Percentiles rank a stretch among this genome's conserved stretches.
Evolutionary conservation across 2,888 invertebrate species (phyloP).

Genomic region (Drosophila flavopinicola): DNA sequence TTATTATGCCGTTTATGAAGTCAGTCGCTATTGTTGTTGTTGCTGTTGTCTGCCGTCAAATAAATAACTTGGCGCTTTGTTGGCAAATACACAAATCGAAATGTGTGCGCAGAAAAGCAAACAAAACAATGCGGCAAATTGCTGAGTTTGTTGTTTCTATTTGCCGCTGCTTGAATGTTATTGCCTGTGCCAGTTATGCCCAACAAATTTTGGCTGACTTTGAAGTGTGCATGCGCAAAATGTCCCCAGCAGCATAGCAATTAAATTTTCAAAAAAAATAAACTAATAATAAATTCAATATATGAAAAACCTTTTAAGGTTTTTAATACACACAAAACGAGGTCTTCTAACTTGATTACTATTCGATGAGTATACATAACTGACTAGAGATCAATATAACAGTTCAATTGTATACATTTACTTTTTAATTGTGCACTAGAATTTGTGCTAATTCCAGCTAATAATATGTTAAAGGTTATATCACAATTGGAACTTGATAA

Average conservation of each 20-base stretch:
- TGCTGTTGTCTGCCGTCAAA: conserved; percentile 49
- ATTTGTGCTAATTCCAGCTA: too few species aligned
- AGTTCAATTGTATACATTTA: too few species aligned
- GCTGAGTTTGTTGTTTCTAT: conserved; percentile 25
- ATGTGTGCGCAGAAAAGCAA: conserved; percentile 46
- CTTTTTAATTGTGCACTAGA: too few species aligned
- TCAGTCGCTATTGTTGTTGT: conserved; percentile 21
- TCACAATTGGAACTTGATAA: too few species aligned
- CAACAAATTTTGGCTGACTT: conserved; percentile 59
- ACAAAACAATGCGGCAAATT: conserved; percentile 59
- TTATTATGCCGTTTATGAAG: conserved; percentile 60
- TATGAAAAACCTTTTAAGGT: too few species aligned
- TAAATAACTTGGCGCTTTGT: conserved; percentile 72
- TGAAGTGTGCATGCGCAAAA: conserved; percentile 58
- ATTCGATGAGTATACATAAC: too few species aligned
- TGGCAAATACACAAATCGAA: conserved; percentile 65
- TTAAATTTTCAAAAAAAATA: conserved; percentile 5
- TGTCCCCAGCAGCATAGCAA: conserved; percentile 40
- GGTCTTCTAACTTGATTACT: too few species aligned
- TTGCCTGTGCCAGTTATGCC: conserved; percentile 67
- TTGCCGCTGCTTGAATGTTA: conserved; percentile 27
- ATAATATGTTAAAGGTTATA: too few species aligned
- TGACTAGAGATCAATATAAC: too few species aligned
- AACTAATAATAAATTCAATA: conserved; percentile 4
- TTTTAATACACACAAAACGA: too few species aligned